Conservation (phyloP, 2,797 vertebrate genomes). For the Acrossocheilus wenchowensis region DNA sequence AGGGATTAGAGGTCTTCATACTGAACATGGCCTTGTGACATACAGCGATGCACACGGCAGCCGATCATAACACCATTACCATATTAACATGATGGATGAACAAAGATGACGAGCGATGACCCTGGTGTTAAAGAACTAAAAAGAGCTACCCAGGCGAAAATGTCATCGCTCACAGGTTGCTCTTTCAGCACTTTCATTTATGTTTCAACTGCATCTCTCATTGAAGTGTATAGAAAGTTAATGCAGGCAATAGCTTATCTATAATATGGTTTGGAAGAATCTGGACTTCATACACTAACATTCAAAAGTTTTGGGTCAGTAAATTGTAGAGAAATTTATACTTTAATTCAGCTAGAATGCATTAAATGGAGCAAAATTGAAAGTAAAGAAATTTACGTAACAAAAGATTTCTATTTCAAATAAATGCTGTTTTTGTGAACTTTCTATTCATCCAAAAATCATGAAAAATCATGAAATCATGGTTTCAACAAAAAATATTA, state of each 20-base stretch:
- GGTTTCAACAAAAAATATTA: no score
- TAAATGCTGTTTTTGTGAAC: no score
- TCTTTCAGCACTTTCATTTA: neutral
- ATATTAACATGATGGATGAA: constrained; percentile 2
- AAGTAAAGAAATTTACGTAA: neutral
- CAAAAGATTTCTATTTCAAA: neutral
- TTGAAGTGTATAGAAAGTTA: neutral
- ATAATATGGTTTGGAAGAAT: neutral
- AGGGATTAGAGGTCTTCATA: constrained; percentile 9
- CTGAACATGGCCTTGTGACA: constrained; percentile 20
- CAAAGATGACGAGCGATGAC: neutral
- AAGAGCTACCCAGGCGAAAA: neutral
- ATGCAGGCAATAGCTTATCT: no score
- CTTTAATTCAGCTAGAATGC: neutral
- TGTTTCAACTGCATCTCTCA: neutral
- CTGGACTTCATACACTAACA: neutral
- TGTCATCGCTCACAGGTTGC: neutral
- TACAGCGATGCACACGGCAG: neutral
- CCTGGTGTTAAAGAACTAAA: neutral
- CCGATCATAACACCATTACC: neutral
- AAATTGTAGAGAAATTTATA: neutral
- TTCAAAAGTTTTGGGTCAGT: neutral
- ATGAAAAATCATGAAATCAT: no score
- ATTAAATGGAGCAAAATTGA: neutral
- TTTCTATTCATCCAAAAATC: no score